Conservation (phyloP, 2,797 vertebrate genomes). For the Avahi laniger region DNA sequence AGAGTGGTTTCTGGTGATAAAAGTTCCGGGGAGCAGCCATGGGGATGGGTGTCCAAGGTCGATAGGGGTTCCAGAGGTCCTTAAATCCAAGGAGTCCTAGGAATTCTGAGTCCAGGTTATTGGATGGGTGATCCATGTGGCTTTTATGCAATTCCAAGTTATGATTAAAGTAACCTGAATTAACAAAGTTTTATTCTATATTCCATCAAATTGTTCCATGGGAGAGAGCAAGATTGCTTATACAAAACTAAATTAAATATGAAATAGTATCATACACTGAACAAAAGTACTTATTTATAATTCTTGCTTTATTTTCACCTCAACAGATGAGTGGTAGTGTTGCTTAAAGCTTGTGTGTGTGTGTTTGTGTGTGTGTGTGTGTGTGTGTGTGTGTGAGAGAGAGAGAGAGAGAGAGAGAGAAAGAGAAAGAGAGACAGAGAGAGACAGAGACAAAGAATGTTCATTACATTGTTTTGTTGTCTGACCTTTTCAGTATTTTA, state of each 20-base stretch:
- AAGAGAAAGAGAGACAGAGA: rapidly evolving
- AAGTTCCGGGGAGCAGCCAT: neutral
- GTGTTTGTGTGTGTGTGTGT: neutral
- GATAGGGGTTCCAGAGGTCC: neutral
- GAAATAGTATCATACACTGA: neutral
- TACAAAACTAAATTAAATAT: conserved; percentile 26
- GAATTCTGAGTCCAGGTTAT: neutral
- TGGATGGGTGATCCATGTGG: neutral
- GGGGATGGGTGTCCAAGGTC: too few species aligned
- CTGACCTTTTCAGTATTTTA: conserved; percentile 62
- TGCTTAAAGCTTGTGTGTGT: conserved; percentile 27
- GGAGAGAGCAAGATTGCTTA: neutral
- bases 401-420: neutral
- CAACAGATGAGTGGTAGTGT: neutral
- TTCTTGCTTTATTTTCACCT: conserved; percentile 36
- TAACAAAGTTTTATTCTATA: neutral
- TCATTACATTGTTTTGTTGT: neutral
- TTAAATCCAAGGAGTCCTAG: neutral
- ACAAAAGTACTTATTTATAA: conserved; percentile 28
- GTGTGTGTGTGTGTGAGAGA: neutral
- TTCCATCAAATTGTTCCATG: neutral
- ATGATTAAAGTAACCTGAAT: neutral
- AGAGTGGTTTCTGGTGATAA: neutral
- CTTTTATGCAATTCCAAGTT: neutral
- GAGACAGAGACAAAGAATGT: neutral